phyloP scores from a whole-genome alignment of 1,140 invertebrate genomes.

The Alviniconcha marisindica region DNA sequence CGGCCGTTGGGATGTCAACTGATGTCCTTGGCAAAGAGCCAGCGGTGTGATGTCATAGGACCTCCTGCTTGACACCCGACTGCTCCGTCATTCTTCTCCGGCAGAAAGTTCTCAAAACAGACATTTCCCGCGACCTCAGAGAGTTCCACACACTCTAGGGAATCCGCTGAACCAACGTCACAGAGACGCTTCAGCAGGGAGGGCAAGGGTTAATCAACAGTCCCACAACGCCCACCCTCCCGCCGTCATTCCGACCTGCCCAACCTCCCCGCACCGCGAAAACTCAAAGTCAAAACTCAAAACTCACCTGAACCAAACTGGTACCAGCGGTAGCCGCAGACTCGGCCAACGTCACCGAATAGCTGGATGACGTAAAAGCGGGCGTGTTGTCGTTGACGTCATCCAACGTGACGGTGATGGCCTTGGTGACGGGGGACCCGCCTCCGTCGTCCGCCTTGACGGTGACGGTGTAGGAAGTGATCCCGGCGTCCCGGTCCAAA shows the following conservation, averaged over 20 bases:
- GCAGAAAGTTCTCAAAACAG: no score
- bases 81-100: no score
- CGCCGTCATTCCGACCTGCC: not conserved
- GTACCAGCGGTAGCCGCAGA: constrained; percentile 44
- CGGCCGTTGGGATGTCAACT: no score
- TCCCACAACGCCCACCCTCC: not conserved
- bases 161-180: no score
- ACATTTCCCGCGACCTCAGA: no score
- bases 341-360: constrained; percentile 51
- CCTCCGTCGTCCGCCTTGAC: constrained; percentile 57
- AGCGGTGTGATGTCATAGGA: no score
- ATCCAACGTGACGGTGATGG: constrained; percentile 44
- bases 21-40: no score
- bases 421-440: constrained; percentile 32
- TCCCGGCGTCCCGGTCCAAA: constrained; percentile 73
- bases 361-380: constrained; percentile 40
- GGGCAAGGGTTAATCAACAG: not conserved
- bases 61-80: no score
- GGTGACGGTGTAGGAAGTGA: constrained; percentile 47
- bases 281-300: no score
- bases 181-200: no score
- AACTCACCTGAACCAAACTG: not conserved
- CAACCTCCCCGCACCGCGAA: no score
- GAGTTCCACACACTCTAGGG: no score
- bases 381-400: constrained; percentile 63